Evolutionary conservation across 2,113 vertebrate species (phyloP), one percentile per base, ranked within the genome.

Genomic region (Lepus americanus): DNA sequence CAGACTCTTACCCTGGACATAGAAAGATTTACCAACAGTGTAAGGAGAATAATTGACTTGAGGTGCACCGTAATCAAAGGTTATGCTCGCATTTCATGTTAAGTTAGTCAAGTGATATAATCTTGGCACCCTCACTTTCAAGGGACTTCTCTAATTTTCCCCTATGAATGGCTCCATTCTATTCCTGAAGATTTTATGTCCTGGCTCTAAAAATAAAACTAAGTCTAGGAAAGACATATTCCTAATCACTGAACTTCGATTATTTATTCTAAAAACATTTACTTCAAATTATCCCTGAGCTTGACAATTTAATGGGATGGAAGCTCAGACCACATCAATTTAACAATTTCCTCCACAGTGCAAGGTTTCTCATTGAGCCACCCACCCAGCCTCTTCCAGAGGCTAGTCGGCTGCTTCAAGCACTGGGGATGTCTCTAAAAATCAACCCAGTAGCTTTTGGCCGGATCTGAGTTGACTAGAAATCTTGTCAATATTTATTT

Each of bases 231-330:
- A 95, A 95, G 20, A 33, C 61, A 86, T 84, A 86, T 55, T 36
- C 85, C 78, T 90, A 96, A 95, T 64, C 76, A 90, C 19, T 51
- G 36, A 61, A 92, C 77, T 92, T 95, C 69, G 70, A 89, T 91
- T 94, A 92, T 87, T 95, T 88, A 86, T 81, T 95, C 76, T 86
- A 82, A 90, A 95, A 96, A 91, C 44, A 92, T 61, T 90, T 61
- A 44, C 94, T 83, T 78, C 70, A 73, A 89, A 86, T 36, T 44
- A 55, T 66, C 73, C 55, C 63, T 49, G 67, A 39, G 27, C 77
- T 20, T 87, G 86, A 59, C 73, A 90, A 67, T 87, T 90, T 61
- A 93, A 80, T 36, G 23, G 5, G 0, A 61, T 44, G 53, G 55
- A 77, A 44, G 73, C 91, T 10, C 0, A 95, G 69, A 96, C 27